These are phyloP conservation scores for Mus minutoides DNA, from an alignment of 2,797 vertebrate genomes.

Conservation along the genomic window DNA sequence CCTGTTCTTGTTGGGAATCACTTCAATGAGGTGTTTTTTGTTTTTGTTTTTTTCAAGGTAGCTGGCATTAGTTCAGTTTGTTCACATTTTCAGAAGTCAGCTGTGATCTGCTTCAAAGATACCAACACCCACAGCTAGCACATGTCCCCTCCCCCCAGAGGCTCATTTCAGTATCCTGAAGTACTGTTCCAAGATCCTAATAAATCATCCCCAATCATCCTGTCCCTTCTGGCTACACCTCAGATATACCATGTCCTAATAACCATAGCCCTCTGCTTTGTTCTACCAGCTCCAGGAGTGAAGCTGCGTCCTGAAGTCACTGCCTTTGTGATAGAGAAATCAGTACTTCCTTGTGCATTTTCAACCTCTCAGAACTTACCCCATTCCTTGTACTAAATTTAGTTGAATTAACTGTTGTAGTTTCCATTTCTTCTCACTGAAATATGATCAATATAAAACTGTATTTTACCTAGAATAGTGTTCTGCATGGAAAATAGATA, in stretches of 20 bases:
- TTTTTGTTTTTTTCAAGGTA: neutral
- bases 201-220: neutral
- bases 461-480: neutral
- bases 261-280: no score
- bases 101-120: neutral
- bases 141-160: neutral
- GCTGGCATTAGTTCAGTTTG: neutral
- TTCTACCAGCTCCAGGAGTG: neutral
- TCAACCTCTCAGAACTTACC: neutral
- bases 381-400: slow-evolving; percentile 3
- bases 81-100: neutral
- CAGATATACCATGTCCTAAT: neutral
- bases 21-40: neutral
- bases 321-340: neutral
- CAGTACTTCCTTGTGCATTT: neutral
- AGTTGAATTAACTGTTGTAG: neutral
- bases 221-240: neutral
- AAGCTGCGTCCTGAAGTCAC: neutral
- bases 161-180: neutral
- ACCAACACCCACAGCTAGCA: neutral
- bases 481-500: neutral
- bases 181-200: neutral
- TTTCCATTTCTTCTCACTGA: neutral
- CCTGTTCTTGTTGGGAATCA: neutral
- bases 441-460: neutral